A percentile compares a stretch with the other conserved stretches of the same genome.
Evolutionary conservation across 2,113 vertebrate genomes (phyloP).

Genomic region (Heterochromis multidens): DNA sequence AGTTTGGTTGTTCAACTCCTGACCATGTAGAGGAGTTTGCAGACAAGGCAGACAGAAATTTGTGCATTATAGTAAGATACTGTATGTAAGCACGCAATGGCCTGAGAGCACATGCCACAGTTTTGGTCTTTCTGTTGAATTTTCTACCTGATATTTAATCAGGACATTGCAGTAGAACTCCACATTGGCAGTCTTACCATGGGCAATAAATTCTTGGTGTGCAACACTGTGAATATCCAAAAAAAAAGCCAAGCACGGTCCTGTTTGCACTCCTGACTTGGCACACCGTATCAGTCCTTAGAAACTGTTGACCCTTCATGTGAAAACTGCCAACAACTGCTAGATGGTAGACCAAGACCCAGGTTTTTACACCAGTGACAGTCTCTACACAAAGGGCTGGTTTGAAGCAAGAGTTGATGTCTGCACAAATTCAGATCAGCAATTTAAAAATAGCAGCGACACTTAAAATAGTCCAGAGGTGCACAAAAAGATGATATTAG

Average conservation of each 20-base stretch:
- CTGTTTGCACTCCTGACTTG: neutral
- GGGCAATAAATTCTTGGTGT: neutral
- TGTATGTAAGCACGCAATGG: too few relatives aligned
- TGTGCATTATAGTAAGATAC: too few relatives aligned
- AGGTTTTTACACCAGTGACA: neutral
- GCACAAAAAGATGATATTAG: neutral
- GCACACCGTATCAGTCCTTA: neutral
- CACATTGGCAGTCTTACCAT: too few relatives aligned
- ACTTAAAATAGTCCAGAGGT: neutral
- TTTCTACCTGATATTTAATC: neutral
- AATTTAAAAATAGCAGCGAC: neutral
- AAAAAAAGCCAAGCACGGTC: neutral
- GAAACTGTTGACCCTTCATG: neutral
- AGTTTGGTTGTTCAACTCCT: neutral
- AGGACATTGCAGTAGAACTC: neutral
- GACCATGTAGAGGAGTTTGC: neutral
- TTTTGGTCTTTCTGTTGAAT: neutral
- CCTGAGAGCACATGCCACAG: too few relatives aligned
- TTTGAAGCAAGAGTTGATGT: neutral
- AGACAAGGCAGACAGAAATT: neutral
- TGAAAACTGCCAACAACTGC: neutral
- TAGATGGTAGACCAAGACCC: neutral
- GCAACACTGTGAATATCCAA: neutral
- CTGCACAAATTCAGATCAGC: neutral
- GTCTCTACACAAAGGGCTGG: neutral